Evolutionary conservation across 2,888 invertebrate species (phyloP).

Genomic region (Dasysyrphus tricinctus): DNA sequence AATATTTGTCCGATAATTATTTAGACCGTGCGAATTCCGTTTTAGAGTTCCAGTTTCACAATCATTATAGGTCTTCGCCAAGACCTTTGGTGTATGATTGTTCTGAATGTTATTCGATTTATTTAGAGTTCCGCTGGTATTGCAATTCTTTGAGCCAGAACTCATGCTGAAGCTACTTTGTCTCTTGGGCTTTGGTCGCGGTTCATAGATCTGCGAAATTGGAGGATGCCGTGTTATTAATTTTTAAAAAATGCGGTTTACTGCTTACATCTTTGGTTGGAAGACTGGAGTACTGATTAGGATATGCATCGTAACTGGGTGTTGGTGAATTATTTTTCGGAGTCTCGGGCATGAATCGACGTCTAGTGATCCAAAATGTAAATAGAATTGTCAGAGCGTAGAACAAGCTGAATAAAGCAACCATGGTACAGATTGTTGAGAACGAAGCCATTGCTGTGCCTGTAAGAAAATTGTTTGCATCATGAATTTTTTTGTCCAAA

Average conservation of each 20-base stretch:
- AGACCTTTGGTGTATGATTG: slow-evolving; percentile 87
- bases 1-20: slow-evolving; percentile 85
- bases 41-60: slow-evolving; percentile 91
- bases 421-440: slow-evolving; percentile 79
- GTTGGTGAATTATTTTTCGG: slow-evolving; percentile 88
- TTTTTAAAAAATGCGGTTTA: slow-evolving; percentile 36
- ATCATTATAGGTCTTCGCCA: slow-evolving; percentile 89
- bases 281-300: slow-evolving; percentile 93
- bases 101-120: slow-evolving; percentile 86
- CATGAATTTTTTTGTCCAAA: not conserved
- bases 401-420: slow-evolving; percentile 84
- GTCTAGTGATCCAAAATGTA: slow-evolving; percentile 83
- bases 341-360: slow-evolving; percentile 81
- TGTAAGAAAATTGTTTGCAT: slow-evolving; percentile 56
- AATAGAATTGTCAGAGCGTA: slow-evolving; percentile 82
- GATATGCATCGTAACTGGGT: slow-evolving; percentile 92
- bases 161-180: slow-evolving; percentile 88
- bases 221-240: slow-evolving; percentile 39
- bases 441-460: slow-evolving; percentile 79
- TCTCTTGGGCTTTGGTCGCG: slow-evolving; percentile 85
- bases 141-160: slow-evolving; percentile 79
- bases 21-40: slow-evolving; percentile 88
- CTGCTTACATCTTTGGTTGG: slow-evolving; percentile 90
- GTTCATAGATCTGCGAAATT: slow-evolving; percentile 81
- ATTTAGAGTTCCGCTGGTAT: slow-evolving; percentile 84